phyloP scores from a whole-genome alignment of 2,888 invertebrate genomes.

The Agrotis segetum region DNA sequence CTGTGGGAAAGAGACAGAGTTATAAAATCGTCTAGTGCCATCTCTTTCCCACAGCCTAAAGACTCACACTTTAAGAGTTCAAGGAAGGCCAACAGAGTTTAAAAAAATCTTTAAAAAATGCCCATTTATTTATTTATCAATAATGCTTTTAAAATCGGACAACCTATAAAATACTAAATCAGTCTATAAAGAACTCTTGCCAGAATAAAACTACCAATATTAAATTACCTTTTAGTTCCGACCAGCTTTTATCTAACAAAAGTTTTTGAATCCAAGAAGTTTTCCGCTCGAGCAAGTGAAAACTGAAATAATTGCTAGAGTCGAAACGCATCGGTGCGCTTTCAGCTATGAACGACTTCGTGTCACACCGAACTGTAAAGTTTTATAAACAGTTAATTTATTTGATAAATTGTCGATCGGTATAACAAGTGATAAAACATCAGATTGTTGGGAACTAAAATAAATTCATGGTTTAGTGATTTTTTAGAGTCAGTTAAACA shows the following conservation, averaged over 20 bases:
- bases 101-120: too few species aligned
- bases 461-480: too few species aligned
- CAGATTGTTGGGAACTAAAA: background rate
- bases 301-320: conserved; percentile 81
- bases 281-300: conserved; percentile 77
- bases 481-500: too few species aligned
- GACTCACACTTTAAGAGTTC: too few species aligned
- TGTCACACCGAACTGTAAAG: conserved; percentile 64
- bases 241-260: conserved; percentile 63
- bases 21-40: too few species aligned
- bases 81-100: too few species aligned
- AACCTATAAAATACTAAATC: background rate
- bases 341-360: conserved; percentile 58
- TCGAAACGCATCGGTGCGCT: conserved; percentile 76
- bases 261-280: conserved; percentile 74
- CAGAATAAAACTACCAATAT: conserved; percentile 42
- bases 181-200: conserved; percentile 11
- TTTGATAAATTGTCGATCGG: too few species aligned
- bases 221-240: conserved; percentile 56
- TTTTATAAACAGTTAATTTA: background rate
- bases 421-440: background rate
- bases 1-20: too few species aligned
- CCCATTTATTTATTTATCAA: background rate
- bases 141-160: background rate
- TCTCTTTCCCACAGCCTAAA: too few species aligned